Evolutionary conservation across 2,797 vertebrate genomes (phyloP), one percentile per base, ranked within the genome.

Genomic region (Syngnathus acus): DNA sequence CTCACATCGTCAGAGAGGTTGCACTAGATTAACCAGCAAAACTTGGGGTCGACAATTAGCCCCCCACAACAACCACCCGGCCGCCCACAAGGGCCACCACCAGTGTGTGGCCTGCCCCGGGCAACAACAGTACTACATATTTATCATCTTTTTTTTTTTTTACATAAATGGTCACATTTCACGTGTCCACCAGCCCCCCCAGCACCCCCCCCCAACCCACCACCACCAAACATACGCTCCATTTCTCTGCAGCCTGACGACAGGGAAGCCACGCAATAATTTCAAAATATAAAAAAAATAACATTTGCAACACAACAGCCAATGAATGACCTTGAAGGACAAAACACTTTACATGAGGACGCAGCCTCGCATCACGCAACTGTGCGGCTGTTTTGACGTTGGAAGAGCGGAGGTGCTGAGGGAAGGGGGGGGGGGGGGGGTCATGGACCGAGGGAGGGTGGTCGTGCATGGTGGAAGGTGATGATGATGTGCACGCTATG

Each of bases 261-360:
- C 72, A 61, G 71, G 66, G 68, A 70, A 42, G 19, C 58, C 38
- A 17, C 38, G 16, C 3, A 17, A 57, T 57, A 37, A 9, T 51
- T 51, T 9, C 48, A 51, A 51, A 51, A n/a, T 21, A 6, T 2
- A 57, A 17, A 32, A 37, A 37, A 17, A 32, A 14, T 3, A 51
- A 21, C 26, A 23, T 26, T 59, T 9, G 10, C 26, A 21, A 57
- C 13, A 16, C 11, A 6, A 14, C 78, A 69, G 67, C 75, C 57
- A 70, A 68, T 69, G 78, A 84, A 90, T 92, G 92, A 93, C 92
- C 92, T 93, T 93, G 92, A 92, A 86, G 76, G 82, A 62, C 67
- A 59, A 76, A 51, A 79, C 78, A 69, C 64, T 67, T 75, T 73
- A 69, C 76, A 74, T 65, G 74, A 77, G 68, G 71, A 85, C 57